Percentiles rank a stretch among this genome's conserved stretches.
These are phyloP conservation scores for Sesia bembeciformis DNA, from an alignment of 2,888 invertebrate genomes.

Conservation along the genomic window DNA sequence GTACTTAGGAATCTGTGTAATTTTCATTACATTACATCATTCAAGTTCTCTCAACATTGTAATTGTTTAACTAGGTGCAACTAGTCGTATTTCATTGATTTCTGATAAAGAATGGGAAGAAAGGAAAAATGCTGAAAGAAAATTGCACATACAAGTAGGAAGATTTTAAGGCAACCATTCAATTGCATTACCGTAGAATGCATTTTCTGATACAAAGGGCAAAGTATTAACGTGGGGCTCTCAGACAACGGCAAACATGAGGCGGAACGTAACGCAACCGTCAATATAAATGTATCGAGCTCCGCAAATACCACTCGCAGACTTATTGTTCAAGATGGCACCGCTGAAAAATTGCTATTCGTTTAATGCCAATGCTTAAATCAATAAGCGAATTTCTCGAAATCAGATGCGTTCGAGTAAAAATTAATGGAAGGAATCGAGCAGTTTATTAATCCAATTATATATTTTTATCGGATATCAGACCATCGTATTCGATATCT, in stretches of 20 bases:
- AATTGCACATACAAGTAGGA: no score
- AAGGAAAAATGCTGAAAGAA: no score
- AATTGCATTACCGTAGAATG: slow-evolving; percentile 39
- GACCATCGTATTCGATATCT: slow-evolving; percentile 44
- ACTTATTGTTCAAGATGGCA: slow-evolving; percentile 56
- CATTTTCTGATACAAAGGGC: slow-evolving; percentile 42
- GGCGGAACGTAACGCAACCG: slow-evolving; percentile 39
- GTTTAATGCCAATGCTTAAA: neutral
- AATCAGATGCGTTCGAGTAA: neutral
- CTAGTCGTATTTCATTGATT: no score
- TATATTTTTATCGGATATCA: slow-evolving; percentile 16
- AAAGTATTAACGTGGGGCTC: slow-evolving; percentile 47
- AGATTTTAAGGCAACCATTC: slow-evolving; percentile 10
- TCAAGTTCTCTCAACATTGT: neutral
- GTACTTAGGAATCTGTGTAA: neutral
- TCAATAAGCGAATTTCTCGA: neutral
- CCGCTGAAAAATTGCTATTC: slow-evolving; percentile 46
- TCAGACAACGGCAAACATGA: slow-evolving; percentile 61
- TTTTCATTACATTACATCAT: slow-evolving; percentile 22
- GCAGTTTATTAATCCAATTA: neutral
- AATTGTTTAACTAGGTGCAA: no score
- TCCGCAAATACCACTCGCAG: slow-evolving; percentile 36
- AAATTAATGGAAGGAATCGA: neutral
- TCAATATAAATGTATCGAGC: slow-evolving; percentile 56
- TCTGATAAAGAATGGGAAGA: no score